Conservation (phyloP, 1,140 invertebrate species). For the Hyles euphorbiae region DNA sequence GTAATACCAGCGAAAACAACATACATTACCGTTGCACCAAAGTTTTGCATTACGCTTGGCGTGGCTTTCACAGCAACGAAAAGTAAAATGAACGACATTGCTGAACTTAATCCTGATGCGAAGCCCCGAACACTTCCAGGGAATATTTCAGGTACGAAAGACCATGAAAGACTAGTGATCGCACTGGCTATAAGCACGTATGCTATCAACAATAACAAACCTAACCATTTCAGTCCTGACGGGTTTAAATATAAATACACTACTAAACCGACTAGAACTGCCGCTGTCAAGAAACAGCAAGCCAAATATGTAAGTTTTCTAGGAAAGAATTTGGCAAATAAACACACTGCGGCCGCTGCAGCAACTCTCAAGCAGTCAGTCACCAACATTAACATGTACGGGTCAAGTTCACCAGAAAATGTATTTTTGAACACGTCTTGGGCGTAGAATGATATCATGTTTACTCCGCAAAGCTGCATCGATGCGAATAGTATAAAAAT, state of each 20-base stretch:
- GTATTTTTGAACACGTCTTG: conserved; percentile 37
- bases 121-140: conserved; percentile 45
- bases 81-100: conserved; percentile 18
- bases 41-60: conserved; percentile 6
- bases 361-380: conserved; percentile 30
- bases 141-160: conserved; percentile 56
- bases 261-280: conserved; percentile 29
- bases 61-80: conserved; percentile 16
- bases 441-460: conserved; percentile 43
- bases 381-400: conserved; percentile 35
- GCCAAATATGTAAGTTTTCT: conserved; percentile 10
- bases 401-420: conserved; percentile 32
- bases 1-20: conserved; percentile 7
- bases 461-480: conserved; percentile 42
- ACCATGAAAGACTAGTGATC: conserved; percentile 35
- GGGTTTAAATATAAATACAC: conserved; percentile 29
- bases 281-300: conserved; percentile 2
- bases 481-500: conserved; percentile 21
- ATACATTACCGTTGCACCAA: conserved; percentile 8
- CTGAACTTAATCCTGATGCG: conserved; percentile 34
- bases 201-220: conserved; percentile 32
- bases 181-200: conserved; percentile 36
- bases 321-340: conserved; percentile 24
- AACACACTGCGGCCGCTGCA: conserved; percentile 25
- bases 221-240: conserved; percentile 34